phyloP scores from a whole-genome alignment of 2,113 vertebrate species.

The Nothobranchius kuhntae region DNA sequence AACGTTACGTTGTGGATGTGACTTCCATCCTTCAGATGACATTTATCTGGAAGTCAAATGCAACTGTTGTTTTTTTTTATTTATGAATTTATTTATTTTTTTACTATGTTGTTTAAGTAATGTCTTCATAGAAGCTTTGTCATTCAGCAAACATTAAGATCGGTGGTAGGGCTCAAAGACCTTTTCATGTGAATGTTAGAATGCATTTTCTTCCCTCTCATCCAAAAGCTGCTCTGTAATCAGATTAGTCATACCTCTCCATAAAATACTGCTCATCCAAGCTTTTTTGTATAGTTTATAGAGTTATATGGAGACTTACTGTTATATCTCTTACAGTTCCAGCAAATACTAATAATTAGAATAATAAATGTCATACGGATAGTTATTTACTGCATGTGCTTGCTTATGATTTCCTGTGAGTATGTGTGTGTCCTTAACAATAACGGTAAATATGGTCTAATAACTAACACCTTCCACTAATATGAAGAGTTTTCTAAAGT shows the following conservation, averaged over 20 bases:
- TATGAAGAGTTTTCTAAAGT: slow-evolving; percentile 30
- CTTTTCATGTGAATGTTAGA: neutral
- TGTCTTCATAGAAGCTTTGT: neutral
- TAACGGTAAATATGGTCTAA: slow-evolving; percentile 61
- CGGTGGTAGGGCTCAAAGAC: neutral
- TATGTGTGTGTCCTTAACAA: slow-evolving; percentile 24
- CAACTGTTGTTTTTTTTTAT: neutral
- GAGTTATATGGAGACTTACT: too few species aligned
- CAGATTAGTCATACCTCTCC: too few species aligned
- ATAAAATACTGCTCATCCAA: neutral
- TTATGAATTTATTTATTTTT: neutral
- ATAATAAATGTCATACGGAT: neutral
- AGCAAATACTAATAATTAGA: slow-evolving; percentile 1
- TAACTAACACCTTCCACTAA: slow-evolving; percentile 58
- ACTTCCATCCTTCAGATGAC: neutral
- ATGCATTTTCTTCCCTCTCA: too few species aligned
- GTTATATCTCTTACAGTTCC: slow-evolving; percentile 10
- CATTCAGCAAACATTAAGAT: neutral
- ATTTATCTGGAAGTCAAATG: neutral
- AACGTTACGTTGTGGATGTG: neutral
- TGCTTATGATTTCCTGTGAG: slow-evolving; percentile 19
- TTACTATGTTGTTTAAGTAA: too few species aligned
- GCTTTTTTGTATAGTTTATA: neutral
- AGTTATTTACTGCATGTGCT: slow-evolving; percentile 5
- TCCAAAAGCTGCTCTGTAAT: neutral